These are phyloP conservation scores for Panagrolaimus sp. DNA, from an alignment of 1,140 invertebrate species.

Conservation along the genomic window DNA sequence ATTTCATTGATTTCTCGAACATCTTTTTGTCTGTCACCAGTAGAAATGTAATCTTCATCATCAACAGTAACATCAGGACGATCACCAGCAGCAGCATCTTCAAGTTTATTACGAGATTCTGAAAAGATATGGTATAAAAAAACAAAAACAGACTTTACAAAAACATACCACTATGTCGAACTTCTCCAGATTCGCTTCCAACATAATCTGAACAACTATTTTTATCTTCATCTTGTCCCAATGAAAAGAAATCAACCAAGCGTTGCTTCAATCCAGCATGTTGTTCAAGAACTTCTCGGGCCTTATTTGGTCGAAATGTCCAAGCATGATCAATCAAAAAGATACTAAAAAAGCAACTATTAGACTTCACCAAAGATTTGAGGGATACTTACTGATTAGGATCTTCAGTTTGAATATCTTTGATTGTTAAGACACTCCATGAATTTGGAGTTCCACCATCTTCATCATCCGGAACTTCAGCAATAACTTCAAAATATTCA, in stretches of 20 bases:
- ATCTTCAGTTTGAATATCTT: constrained; percentile 32
- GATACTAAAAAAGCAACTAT: constrained; percentile 63
- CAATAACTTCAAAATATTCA: constrained; percentile 68
- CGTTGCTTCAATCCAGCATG: constrained; percentile 69
- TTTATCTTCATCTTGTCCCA: constrained; percentile 63
- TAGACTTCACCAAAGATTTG: not conserved
- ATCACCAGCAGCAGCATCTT: not conserved
- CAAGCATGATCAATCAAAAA: constrained; percentile 83
- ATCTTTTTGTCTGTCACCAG: not conserved
- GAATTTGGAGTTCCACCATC: constrained; percentile 48
- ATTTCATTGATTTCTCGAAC: constrained; percentile 24
- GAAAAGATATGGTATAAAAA: not conserved
- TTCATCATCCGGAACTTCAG: constrained; percentile 67
- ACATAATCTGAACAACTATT: constrained; percentile 34
- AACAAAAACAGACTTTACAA: not conserved
- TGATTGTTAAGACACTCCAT: constrained; percentile 27
- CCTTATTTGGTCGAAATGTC: constrained; percentile 70
- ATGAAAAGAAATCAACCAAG: constrained; percentile 73
- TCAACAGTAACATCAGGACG: not conserved
- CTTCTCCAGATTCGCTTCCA: constrained; percentile 30
- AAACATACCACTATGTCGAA: constrained; percentile 16
- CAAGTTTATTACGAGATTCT: not conserved
- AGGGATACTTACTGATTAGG: constrained; percentile 39
- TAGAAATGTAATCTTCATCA: constrained; percentile 6
- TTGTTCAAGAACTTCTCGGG: constrained; percentile 66